These are phyloP conservation scores for Erebia ligea DNA, from an alignment of 2,888 invertebrate genomes.

Conservation along the genomic window DNA sequence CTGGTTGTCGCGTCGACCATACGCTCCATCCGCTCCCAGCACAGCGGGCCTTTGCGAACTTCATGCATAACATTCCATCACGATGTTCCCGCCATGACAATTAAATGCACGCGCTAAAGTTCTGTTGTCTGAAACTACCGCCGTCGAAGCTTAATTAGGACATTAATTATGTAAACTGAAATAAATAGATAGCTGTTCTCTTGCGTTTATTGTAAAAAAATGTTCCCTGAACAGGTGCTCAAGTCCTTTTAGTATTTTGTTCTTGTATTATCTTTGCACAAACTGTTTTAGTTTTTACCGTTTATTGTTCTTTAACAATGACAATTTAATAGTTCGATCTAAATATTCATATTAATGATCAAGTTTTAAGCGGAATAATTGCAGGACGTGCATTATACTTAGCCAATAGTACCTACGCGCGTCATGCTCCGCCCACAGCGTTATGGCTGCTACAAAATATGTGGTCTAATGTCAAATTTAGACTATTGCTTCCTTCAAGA, in stretches of 20 bases:
- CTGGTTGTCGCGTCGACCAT: not conserved
- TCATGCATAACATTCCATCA: slow-evolving; percentile 52
- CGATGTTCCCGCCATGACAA: slow-evolving; percentile 48
- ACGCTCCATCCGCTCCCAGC: slow-evolving; percentile 23
- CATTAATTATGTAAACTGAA: slow-evolving; percentile 24
- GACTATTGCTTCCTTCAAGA: slow-evolving; percentile 48
- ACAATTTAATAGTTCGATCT: slow-evolving; percentile 46
- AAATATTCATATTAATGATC: slow-evolving; percentile 6
- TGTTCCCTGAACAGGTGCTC: not conserved
- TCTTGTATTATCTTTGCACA: not conserved
- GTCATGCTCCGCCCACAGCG: slow-evolving; percentile 69
- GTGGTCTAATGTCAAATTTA: slow-evolving; percentile 75
- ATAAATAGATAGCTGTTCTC: not conserved
- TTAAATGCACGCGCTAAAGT: slow-evolving; percentile 51
- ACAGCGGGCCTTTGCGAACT: slow-evolving; percentile 20
- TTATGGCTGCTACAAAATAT: slow-evolving; percentile 74
- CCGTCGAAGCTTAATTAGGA: slow-evolving; percentile 27
- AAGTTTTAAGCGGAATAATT: slow-evolving; percentile 44
- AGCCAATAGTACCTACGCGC: slow-evolving; percentile 64
- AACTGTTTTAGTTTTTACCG: not conserved
- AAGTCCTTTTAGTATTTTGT: not conserved
- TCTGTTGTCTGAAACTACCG: slow-evolving; percentile 41
- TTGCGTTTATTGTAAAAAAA: not conserved
- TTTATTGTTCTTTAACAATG: not conserved
- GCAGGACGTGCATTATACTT: slow-evolving; percentile 60